Base-by-base conservation (phyloP, 2,888 invertebrate genomes). In the Automeris io region DNA sequence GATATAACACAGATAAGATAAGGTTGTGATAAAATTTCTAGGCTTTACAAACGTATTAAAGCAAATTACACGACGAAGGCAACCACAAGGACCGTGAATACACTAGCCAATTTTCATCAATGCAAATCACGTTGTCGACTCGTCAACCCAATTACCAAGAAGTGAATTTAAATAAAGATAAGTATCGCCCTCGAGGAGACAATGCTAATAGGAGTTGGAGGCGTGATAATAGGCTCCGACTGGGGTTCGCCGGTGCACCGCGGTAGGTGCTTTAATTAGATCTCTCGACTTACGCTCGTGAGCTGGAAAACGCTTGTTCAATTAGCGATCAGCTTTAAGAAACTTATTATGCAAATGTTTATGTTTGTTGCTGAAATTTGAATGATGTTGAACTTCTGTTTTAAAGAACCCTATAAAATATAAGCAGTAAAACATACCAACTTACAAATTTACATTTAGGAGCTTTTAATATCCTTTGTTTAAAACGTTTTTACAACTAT, bases 81-180 rank as follows among this genome's bases (percentile, higher is more conserved):
- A 75, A 79, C 73, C 75, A 70, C 64, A 59, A 62, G 64, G 62
- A 64, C 58, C 49, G 47, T 54, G 68, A 61, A 76, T 75, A 66
- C 58, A 67, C 77, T 69, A 75, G 75, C 76, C 80, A 80, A 83
- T 82, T 81, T 79, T 77, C 83, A 85, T 85, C 82, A 86, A 86
- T 86, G 86, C 86, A 86, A 86, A 86, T 86, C 85, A 86, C 86
- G 86, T 86, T 83, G 85, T 82, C 83, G 81, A 85, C 83, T 85
- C 83, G 85, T 86, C 86, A 86, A 85, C 83, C 83, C 85, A 86
- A 86, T 86, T 86, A 85, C 83, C 77, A 85, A 83, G 85, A 85
- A 85, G 86, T 86, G 85, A 86, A 85, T 86, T 86, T 86, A 86
- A 86, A 86, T 86, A 86, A 86, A 85, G 86, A 85, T 86, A 85